Evolutionary conservation across 2,113 vertebrate genomes (phyloP), one percentile per base, ranked within the genome.

Genomic region (Australoheros scitulus): DNA sequence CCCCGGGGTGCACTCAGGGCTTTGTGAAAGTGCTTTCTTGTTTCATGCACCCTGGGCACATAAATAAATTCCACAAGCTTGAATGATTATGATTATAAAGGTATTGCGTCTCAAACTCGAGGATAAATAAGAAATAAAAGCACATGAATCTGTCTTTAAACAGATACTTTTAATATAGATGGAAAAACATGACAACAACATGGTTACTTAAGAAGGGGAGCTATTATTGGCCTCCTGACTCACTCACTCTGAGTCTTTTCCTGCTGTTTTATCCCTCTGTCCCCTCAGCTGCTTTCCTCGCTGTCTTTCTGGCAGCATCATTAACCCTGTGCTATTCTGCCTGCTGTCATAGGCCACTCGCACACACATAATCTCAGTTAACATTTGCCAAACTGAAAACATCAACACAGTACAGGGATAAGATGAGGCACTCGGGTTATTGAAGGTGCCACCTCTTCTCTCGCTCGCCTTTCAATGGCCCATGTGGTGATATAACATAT

Each of bases 261-360:
- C 68, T 72, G 68, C 68, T 72, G 26, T 72, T 34, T 72, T 72
- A 72, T 55, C 65, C 38, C 59, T 11, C 64, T 55, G 43, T 70
- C 41, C 36, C 50, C 43, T 78, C 59, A 18, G 55, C 68, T 61
- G 22, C 60, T 61, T 72, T 68, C 79, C 58, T 65, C 56, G 1
- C 61, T 1, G 9, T 64, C 26, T 0, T 17, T 60, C 38, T 87
- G 81, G 77, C 87, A 82, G 81, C 65, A 75, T 85, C 77, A 85
- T 91, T 90, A 91, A 90, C 87, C 70, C 83, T 11, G 52, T 61
- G 8, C 55, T 72, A 11, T 47, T 83, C 70, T 15, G 43, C 56
- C 60, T 41, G 24, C 56, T 58, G 41, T 29, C 50, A 47, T 18
- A 68, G 72, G 61, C 7, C 76, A 52, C 7, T 2, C 77, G 17